phyloP scores from a whole-genome alignment of 2,888 invertebrate species.

The Bugulina stolonifera region DNA sequence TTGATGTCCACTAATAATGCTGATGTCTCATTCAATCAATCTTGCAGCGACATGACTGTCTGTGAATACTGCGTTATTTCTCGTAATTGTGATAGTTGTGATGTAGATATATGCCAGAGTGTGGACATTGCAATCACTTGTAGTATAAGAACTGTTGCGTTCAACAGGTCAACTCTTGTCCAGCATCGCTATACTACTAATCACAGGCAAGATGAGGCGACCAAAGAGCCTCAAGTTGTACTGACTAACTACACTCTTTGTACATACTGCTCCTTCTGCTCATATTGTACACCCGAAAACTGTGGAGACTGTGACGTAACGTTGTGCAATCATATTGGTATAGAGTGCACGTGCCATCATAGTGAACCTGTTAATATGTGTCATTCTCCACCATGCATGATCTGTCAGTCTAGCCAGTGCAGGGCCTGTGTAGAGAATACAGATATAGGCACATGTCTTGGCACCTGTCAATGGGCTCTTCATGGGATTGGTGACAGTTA shows the following conservation, averaged over 20 bases:
- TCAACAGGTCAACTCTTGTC: too few relatives aligned
- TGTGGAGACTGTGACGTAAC: conserved; percentile 7
- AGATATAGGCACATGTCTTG: background rate
- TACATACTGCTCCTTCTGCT: background rate
- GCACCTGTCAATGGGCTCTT: background rate
- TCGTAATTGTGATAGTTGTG: too few relatives aligned
- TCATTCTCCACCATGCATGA: background rate
- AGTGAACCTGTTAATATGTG: background rate
- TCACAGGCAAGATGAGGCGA: too few relatives aligned
- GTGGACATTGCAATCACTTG: too few relatives aligned
- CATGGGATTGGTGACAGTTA: background rate
- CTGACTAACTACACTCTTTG: conserved; percentile 3
- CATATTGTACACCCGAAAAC: background rate
- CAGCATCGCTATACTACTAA: too few relatives aligned
- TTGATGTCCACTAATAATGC: too few relatives aligned
- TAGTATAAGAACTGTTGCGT: too few relatives aligned
- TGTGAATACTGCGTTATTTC: too few relatives aligned
- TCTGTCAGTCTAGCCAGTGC: background rate
- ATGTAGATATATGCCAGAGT: too few relatives aligned
- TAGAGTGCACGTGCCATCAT: background rate
- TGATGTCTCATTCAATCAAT: too few relatives aligned
- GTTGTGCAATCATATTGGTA: background rate
- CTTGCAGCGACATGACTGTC: too few relatives aligned
- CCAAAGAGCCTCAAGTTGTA: background rate
- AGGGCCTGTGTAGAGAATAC: background rate